Conservation (phyloP, 2,797 vertebrate species). For the Oreochromis mossambicus region DNA sequence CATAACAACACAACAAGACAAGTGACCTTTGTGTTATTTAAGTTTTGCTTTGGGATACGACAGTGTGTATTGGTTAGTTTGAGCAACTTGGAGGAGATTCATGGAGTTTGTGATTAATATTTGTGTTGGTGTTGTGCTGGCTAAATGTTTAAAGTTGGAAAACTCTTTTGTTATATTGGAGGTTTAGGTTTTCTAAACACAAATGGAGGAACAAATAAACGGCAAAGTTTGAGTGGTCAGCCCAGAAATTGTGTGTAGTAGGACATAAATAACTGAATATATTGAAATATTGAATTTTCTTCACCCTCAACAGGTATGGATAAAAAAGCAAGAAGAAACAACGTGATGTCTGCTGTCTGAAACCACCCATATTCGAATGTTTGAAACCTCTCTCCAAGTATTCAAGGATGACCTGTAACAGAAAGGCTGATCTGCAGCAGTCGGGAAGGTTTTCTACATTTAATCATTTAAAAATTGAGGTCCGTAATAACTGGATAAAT, state of each 20-base stretch:
- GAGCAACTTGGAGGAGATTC: background rate
- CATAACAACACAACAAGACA: background rate
- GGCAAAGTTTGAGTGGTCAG: background rate
- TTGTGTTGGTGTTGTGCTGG: background rate
- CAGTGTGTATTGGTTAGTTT: background rate
- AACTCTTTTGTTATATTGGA: background rate
- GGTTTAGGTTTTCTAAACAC: rapidly evolving
- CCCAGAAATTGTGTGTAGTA: no score
- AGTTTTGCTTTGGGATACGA: background rate
- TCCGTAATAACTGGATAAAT: background rate
- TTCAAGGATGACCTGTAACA: background rate
- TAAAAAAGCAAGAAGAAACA: background rate
- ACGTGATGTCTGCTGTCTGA: background rate
- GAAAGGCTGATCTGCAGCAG: background rate
- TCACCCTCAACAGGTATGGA: constrained; percentile 11
- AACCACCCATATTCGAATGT: background rate
- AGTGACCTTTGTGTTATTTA: background rate
- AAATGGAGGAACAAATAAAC: background rate
- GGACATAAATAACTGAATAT: background rate
- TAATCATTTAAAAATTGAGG: background rate
- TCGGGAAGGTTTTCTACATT: background rate
- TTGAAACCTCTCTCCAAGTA: constrained; percentile 4
- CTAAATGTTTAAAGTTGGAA: background rate
- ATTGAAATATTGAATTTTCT: background rate
- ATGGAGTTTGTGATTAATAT: background rate